Base-by-base conservation (phyloP, 2,113 vertebrate species). In the Poeciliopsis retropinna region DNA sequence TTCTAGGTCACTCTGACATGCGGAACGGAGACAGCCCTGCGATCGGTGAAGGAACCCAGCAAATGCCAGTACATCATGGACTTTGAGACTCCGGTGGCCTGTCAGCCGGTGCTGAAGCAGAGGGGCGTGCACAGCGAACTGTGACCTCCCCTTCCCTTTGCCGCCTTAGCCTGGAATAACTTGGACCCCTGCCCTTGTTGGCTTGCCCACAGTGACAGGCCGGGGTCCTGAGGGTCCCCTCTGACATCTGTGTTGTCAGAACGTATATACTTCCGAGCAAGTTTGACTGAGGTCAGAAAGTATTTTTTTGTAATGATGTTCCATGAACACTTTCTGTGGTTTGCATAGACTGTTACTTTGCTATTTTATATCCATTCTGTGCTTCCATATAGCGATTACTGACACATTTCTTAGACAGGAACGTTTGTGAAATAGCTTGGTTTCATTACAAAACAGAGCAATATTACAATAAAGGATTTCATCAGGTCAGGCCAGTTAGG, bases 1-100 rank as follows among this genome's bases (percentile, higher is more conserved):
- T 96, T 96, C 93, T 94, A 95, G 95, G 95, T 97, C 92, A 93
- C 84, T 64, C 31, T 97, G 95, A 96, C 89, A 83, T 95, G 92
- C 89, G 94, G 94, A 78, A 92, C 90, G 86, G 89, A 95, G 94
- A 95, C 93, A 93, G 92, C 79, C 91, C 80, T 93, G 89, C 92
- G 92, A 91, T 94, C 85, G 89, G 88, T 92, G 84, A 89, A 91
- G 91, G 92, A 94, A 90, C 85, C 88, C 82, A 94, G 89, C 72
- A 95, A 90, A 71, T 89, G 87, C 82, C 78, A 81, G 76, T 85
- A 91, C 75, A 72, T 84, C 89, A 81, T 87, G 88, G 90, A 83
- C 89, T 89, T 93, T 64, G 80, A 93, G 75, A 93, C 31, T 44
- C 88, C 81, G 72, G 82, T 82, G 74, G 67, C 80, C 81, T 95